Evolutionary conservation across 1,140 invertebrate genomes (phyloP).

Genomic region (Meteorus sp.): DNA sequence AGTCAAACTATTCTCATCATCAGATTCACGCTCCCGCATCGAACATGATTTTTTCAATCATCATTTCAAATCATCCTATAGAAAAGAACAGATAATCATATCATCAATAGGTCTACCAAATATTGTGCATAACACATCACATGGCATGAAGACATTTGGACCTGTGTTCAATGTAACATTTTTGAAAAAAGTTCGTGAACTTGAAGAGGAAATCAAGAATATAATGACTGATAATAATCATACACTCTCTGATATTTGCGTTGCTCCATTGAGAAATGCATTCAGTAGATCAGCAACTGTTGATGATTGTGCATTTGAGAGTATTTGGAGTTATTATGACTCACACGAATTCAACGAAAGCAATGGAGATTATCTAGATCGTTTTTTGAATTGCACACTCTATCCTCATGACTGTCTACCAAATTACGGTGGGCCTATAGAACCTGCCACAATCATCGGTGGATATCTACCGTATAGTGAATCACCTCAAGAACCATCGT

Average conservation of each 20-base stretch:
- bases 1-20: slow-evolving; percentile 94
- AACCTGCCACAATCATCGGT: slow-evolving; percentile 88
- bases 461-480: slow-evolving; percentile 78
- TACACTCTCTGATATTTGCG: slow-evolving; percentile 84
- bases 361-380: slow-evolving; percentile 78
- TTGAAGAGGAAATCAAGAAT: slow-evolving; percentile 76
- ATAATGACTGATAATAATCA: slow-evolving; percentile 56
- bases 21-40: slow-evolving; percentile 77
- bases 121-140: slow-evolving; percentile 68
- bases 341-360: slow-evolving; percentile 62
- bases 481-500: slow-evolving; percentile 66
- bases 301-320: slow-evolving; percentile 82
- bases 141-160: slow-evolving; percentile 71
- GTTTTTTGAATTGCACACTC: slow-evolving; percentile 71
- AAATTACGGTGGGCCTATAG: slow-evolving; percentile 86
- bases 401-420: slow-evolving; percentile 77
- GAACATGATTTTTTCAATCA: slow-evolving; percentile 91
- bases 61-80: slow-evolving; percentile 94
- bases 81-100: slow-evolving; percentile 87
- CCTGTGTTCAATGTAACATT: slow-evolving; percentile 86
- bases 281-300: slow-evolving; percentile 58
- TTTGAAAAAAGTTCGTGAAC: slow-evolving; percentile 69
- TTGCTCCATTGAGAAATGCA: slow-evolving; percentile 74
- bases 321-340: slow-evolving; percentile 84
- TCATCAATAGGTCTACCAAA: slow-evolving; percentile 66